Conservation (phyloP, 2,888 invertebrate genomes). For the Megamerina dolium region DNA sequence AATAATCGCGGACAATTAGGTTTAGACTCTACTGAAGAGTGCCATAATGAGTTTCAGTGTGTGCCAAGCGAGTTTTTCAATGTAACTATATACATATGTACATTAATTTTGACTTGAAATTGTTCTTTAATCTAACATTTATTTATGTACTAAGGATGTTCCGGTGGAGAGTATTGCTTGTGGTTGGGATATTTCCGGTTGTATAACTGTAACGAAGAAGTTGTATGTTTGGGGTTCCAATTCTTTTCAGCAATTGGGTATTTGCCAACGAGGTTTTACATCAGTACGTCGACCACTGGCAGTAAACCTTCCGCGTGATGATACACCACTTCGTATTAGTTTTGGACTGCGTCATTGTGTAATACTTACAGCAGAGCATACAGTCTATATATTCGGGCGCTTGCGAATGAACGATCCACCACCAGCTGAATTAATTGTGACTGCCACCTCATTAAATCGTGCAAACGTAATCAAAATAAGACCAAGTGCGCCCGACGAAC, state of each 20-base stretch:
- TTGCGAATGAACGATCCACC: slow-evolving; percentile 36
- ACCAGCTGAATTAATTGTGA: slow-evolving; percentile 37
- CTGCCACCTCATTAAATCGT: slow-evolving; percentile 37
- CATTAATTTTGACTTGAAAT: neutral
- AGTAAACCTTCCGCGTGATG: slow-evolving; percentile 39
- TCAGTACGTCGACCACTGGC: slow-evolving; percentile 41
- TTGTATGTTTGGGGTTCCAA: slow-evolving; percentile 82
- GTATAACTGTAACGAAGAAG: slow-evolving; percentile 61
- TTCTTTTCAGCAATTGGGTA: slow-evolving; percentile 68
- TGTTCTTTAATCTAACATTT: neutral
- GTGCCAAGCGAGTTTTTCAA: slow-evolving; percentile 52
- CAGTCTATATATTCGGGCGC: slow-evolving; percentile 44
- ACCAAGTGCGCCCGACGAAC: slow-evolving; percentile 32
- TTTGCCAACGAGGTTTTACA: slow-evolving; percentile 50
- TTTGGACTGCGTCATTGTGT: slow-evolving; percentile 45
- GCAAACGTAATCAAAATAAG: slow-evolving; percentile 37
- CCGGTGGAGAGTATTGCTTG: slow-evolving; percentile 63
- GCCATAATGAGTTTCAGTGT: slow-evolving; percentile 45
- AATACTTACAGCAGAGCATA: slow-evolving; percentile 39
- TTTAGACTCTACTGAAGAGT: slow-evolving; percentile 34
- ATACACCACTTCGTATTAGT: slow-evolving; percentile 33
- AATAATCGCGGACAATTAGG: slow-evolving; percentile 71
- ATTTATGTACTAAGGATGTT: slow-evolving; percentile 50
- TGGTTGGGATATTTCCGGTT: slow-evolving; percentile 80
- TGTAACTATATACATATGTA: slow-evolving; percentile 22